Base-by-base conservation (phyloP, 2,888 invertebrate species). In the Leptinotarsa peninsularis region DNA sequence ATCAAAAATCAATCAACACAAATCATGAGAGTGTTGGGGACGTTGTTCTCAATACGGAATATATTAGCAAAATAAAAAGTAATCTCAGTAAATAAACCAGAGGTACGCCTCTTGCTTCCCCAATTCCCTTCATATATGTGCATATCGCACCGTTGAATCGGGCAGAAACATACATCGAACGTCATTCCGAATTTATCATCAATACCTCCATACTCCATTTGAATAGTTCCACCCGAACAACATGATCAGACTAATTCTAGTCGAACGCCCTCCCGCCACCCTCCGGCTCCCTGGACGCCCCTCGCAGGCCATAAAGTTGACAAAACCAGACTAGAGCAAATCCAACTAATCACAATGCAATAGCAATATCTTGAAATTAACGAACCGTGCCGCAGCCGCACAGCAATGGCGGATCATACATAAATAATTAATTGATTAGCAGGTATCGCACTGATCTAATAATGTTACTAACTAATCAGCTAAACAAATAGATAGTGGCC, bases 371-470 rank as follows among this genome's bases (percentile, higher is more conserved):
- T 87, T 87, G 86, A 86, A 86, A 86, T 87, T 86, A 86, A 86
- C 86, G 85, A 86, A 86, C 85, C 85, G 82, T 78, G 80, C 81
- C 60, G 77, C 72, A 79, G 71, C 75, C 73, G 74, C 76, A 60
- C 18, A 81, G 80, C 82, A 82, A 82, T 83, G 83, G 83, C 83
- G 85, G 83, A 86, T 85, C 85, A 86, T 86, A 86, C 87, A 88
- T 88, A 89, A 88, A 88, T 88, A 89, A 88, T 88, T 88, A 88
- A 89, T 88, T 88, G 88, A 88, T 88, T 88, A 88, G 88, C 87
- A 88, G 88, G 88, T 88, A 88, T 88, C 88, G 87, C 85, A 84
- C 83, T 87, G 88, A 89, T 89, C 88, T 88, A 89, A 88, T 88
- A 88, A 88, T 86, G 88, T 88, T 87, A 87, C 88, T 87, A 87